These are phyloP conservation scores for Miichthys miiuy DNA, from an alignment of 2,797 vertebrate species.

Conservation along the genomic window DNA sequence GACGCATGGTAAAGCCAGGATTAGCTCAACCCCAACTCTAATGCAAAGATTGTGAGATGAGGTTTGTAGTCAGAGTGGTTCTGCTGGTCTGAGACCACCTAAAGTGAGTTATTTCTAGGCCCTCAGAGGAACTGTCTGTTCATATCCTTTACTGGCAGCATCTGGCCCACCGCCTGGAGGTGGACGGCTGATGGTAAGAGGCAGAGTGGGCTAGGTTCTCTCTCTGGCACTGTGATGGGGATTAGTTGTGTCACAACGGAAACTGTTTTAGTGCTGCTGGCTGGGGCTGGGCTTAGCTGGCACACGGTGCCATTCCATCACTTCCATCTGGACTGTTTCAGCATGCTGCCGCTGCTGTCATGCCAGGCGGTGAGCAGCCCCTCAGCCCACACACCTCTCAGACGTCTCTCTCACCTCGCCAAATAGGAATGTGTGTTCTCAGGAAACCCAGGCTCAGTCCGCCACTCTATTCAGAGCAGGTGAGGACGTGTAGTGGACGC, in stretches of 20 bases:
- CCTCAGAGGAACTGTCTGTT: slow-evolving; percentile 68
- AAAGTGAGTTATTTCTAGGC: slow-evolving; percentile 65
- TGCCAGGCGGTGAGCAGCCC: slow-evolving; percentile 54
- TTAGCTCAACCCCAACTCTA: slow-evolving; percentile 31
- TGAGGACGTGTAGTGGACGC: slow-evolving; percentile 79
- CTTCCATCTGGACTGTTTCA: slow-evolving; percentile 78
- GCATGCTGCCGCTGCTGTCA: slow-evolving; percentile 58
- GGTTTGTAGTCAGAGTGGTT: slow-evolving; percentile 39
- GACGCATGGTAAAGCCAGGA: background rate
- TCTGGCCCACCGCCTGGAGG: slow-evolving; percentile 71
- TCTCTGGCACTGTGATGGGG: slow-evolving; percentile 75
- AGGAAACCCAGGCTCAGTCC: slow-evolving; percentile 77
- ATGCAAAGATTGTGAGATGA: slow-evolving; percentile 32
- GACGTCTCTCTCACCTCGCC: slow-evolving; percentile 73
- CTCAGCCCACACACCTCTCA: slow-evolving; percentile 76
- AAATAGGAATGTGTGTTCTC: slow-evolving; percentile 84
- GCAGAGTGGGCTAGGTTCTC: slow-evolving; percentile 62
- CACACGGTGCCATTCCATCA: slow-evolving; percentile 81
- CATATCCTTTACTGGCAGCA: slow-evolving; percentile 75
- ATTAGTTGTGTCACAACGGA: slow-evolving; percentile 86
- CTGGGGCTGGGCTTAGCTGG: slow-evolving; percentile 74
- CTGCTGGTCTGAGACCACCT: slow-evolving; percentile 69
- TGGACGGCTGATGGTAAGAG: slow-evolving; percentile 61
- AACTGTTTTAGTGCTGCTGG: slow-evolving; percentile 84
- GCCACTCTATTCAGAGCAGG: slow-evolving; percentile 79